These are phyloP conservation scores for Cremastobaeus sp. DNA, from an alignment of 2,888 invertebrate species.

Conservation along the genomic window DNA sequence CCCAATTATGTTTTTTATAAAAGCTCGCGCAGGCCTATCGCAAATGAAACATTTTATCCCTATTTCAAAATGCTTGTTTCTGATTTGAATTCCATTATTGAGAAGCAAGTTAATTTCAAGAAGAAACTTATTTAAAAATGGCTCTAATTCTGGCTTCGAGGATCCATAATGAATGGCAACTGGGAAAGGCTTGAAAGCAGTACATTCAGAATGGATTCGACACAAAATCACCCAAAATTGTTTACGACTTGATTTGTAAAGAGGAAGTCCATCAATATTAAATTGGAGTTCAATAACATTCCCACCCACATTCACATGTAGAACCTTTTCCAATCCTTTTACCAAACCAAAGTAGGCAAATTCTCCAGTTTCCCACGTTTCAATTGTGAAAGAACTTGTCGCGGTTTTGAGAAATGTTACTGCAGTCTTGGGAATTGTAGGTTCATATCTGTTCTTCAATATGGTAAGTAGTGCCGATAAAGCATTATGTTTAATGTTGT, in stretches of 20 bases:
- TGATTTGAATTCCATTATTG: not conserved
- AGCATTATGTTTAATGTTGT: too few species aligned
- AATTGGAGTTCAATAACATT: constrained; percentile 32
- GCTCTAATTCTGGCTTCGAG: constrained; percentile 52
- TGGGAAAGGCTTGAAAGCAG: constrained; percentile 54
- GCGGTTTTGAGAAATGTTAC: constrained; percentile 40
- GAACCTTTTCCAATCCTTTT: constrained; percentile 20
- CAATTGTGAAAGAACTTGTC: not conserved
- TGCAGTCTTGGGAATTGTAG: constrained; percentile 46
- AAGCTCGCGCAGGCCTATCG: not conserved
- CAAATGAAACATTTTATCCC: constrained; percentile 9
- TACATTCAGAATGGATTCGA: constrained; percentile 41
- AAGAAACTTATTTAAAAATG: constrained; percentile 52
- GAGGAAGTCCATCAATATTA: constrained; percentile 54
- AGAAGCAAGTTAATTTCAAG: constrained; percentile 50
- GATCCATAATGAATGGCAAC: constrained; percentile 56
- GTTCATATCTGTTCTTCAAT: too few species aligned
- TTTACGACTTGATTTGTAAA: constrained; percentile 47
- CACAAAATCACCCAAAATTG: constrained; percentile 59
- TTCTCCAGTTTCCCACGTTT: constrained; percentile 10
- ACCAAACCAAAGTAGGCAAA: constrained; percentile 48
- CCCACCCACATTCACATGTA: constrained; percentile 38
- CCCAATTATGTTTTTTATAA: too few species aligned
- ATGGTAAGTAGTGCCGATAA: too few species aligned
- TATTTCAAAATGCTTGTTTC: not conserved